phyloP scores from a whole-genome alignment of 2,888 invertebrate species.

The Polietes domitor region DNA sequence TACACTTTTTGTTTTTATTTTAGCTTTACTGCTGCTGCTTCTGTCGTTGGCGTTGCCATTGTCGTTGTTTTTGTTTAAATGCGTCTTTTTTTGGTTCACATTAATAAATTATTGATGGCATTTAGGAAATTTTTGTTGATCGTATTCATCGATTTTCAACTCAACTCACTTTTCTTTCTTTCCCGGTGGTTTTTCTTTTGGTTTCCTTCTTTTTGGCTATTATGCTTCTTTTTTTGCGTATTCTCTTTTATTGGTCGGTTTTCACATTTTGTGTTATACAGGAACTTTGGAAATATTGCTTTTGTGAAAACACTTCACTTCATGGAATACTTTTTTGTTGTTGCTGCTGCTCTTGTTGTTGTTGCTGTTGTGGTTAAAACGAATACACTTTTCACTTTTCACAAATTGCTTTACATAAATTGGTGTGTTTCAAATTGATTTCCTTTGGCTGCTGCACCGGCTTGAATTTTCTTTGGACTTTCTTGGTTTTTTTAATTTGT shows the following conservation, averaged over 20 bases:
- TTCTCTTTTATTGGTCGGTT: slow-evolving; percentile 56
- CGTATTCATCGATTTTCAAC: slow-evolving; percentile 73
- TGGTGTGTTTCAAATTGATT: slow-evolving; percentile 30
- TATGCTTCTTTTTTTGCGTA: slow-evolving; percentile 63
- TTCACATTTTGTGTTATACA: slow-evolving; percentile 68
- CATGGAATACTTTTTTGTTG: slow-evolving; percentile 45
- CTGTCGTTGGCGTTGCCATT: too few species aligned
- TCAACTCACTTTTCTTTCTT: slow-evolving; percentile 40
- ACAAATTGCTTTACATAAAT: background rate
- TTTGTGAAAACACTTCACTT: background rate
- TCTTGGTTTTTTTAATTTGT: slow-evolving; percentile 12
- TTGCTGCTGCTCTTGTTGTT: slow-evolving; percentile 31
- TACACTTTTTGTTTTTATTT: slow-evolving; percentile 45
- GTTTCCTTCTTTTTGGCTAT: slow-evolving; percentile 57
- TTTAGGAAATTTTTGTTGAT: slow-evolving; percentile 63
- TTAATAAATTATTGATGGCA: slow-evolving; percentile 42
- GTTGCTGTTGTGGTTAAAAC: slow-evolving; percentile 7
- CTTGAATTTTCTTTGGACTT: too few species aligned
- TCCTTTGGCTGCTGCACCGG: background rate
- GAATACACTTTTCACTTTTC: too few species aligned
- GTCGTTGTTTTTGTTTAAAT: slow-evolving; percentile 56
- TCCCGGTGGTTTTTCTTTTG: slow-evolving; percentile 46
- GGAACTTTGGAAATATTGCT: slow-evolving; percentile 70
- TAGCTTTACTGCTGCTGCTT: too few species aligned
- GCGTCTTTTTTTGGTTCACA: slow-evolving; percentile 33